Conservation (phyloP, 2,113 vertebrate species). For the Callipepla squamata region DNA sequence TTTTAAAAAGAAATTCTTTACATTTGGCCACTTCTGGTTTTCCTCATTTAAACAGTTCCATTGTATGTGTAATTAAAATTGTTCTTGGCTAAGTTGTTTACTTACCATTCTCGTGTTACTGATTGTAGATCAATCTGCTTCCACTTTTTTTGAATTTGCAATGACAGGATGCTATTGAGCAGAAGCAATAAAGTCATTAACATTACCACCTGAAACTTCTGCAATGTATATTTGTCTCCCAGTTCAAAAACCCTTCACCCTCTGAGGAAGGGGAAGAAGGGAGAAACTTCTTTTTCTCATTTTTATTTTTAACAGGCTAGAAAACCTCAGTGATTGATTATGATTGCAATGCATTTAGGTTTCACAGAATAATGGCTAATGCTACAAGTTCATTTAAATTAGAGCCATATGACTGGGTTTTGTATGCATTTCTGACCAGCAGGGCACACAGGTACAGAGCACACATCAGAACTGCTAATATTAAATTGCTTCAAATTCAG, state of each 20-base stretch:
- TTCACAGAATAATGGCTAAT: slow-evolving; percentile 16
- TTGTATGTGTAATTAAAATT: not conserved
- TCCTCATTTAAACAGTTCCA: not conserved
- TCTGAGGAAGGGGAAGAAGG: not conserved
- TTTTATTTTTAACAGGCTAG: slow-evolving; percentile 28
- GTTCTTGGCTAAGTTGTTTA: not conserved
- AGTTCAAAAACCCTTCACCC: not conserved
- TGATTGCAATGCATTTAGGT: slow-evolving; percentile 15
- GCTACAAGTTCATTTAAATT: slow-evolving; percentile 10
- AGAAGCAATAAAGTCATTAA: not conserved
- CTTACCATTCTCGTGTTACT: not conserved
- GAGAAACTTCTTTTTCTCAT: not conserved
- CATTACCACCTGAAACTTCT: not conserved
- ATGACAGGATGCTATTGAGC: not conserved
- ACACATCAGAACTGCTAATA: not conserved
- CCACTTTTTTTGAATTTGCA: not conserved
- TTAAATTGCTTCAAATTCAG: not conserved
- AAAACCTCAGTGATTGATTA: slow-evolving; percentile 9
- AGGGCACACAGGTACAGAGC: not conserved
- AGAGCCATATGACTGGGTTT: not conserved
- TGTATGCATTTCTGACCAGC: not conserved
- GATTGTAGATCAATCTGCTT: not conserved
- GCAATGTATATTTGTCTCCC: not conserved
- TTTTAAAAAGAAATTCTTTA: not conserved
- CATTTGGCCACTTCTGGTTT: not conserved